phyloP scores from a whole-genome alignment of 1,140 invertebrate species.

The Trichonephila clavata region DNA sequence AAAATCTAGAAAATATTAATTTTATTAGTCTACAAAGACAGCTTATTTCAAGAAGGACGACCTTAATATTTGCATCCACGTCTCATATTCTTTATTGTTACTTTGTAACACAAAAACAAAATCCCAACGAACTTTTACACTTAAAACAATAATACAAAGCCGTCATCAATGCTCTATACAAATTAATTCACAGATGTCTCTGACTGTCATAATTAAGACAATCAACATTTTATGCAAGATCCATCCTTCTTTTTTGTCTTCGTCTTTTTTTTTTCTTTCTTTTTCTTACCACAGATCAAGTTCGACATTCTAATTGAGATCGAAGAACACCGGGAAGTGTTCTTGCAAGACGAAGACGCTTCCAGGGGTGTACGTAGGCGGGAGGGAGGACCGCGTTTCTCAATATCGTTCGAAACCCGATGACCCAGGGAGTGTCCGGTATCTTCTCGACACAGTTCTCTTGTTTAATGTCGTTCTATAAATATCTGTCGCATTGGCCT shows the following conservation, averaged over 20 bases:
- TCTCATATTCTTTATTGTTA: too few relatives aligned
- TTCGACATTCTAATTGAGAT: conserved; percentile 38
- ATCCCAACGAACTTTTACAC: neutral
- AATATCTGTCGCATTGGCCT: conserved; percentile 55
- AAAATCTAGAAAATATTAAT: too few relatives aligned
- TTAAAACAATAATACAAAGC: neutral
- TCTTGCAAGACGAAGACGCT: neutral
- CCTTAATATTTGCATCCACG: too few relatives aligned
- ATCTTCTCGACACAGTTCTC: conserved; percentile 49
- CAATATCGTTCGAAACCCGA: conserved; percentile 52
- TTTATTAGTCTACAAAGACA: too few relatives aligned
- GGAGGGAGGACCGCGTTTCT: conserved; percentile 9
- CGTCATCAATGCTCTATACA: neutral
- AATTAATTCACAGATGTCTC: neutral
- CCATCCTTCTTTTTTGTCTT: neutral
- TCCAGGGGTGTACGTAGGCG: conserved; percentile 12
- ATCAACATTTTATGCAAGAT: neutral
- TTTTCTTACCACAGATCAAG: neutral
- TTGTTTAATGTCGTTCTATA: conserved; percentile 40
- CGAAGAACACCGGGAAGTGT: conserved; percentile 15
- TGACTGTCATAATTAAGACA: neutral
- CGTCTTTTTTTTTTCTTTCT: neutral
- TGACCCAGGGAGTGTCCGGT: conserved; percentile 62
- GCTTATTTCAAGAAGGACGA: too few relatives aligned
- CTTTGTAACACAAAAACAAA: neutral